Evolutionary conservation across 2,888 invertebrate genomes (phyloP), one percentile per base, ranked within the genome.

Genomic region (Cantharis rufa): DNA sequence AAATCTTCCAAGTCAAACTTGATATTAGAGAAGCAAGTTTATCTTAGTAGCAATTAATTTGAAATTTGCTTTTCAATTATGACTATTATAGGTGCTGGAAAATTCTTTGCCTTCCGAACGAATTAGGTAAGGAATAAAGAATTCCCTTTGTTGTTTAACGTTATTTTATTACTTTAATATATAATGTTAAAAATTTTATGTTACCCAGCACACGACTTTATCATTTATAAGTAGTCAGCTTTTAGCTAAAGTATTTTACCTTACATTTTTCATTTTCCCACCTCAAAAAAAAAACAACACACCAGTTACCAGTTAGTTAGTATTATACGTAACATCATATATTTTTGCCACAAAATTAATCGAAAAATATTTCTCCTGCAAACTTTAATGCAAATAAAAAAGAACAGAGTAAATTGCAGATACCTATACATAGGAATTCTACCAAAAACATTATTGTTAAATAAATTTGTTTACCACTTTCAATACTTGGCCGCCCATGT

Each of bases 1-100:
- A 66, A 66, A 66, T 66, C 64, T 66, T 66, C 64, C 18, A 66
- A 66, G 21, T 66, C 64, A 66, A 66, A 66, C 64, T 66, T 21
- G 64, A 66, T 66, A 24, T 66, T 66, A 21, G 18, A 66, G 24
- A 66, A 66, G 21, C 21, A 66, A 66, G 64, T 66, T 66, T 66
- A 66, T 21, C 18, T 66, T 24, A 21, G 13, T 13, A 66, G 64
- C 24, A 66, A 66, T 66, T 66, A 66, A 66, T 66, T 66, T 66
- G 24, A 66, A 66, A 66, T 66, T 66, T 66, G 64, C 24, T 66
- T 66, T 66, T 21, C 21, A 16, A 66, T 18, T 21, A 66, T 66
- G 64, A 64, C 48, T 48, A 24, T 24, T 24, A 11, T 21, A 64
- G 64, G 64, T 64, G n/a, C 24, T 15, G 64, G 13, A 66, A 66